Evolutionary conservation across 2,888 invertebrate species (phyloP), one percentile per base, ranked within the genome.

Genomic region (Zygaena filipendulae): DNA sequence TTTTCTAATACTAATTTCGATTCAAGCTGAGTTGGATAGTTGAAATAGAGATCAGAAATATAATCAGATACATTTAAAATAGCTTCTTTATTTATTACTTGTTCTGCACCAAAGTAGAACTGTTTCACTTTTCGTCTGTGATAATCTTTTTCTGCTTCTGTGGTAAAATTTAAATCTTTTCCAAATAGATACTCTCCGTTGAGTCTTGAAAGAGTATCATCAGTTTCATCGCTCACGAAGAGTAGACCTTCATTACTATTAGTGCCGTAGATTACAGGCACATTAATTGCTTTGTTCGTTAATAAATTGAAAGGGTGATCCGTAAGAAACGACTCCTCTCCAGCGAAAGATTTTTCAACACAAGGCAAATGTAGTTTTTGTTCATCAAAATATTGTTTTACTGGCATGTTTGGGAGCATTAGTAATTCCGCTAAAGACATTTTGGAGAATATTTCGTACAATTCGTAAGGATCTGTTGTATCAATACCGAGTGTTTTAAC

Each of bases 91-190:
- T 36, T 80, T 45, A 57, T 74, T 49, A 14, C 63, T 25, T 81
- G 74, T 47, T 61, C 57, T n/a, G n/a, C n/a, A 31, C 58, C 63
- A 26, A 83, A 68, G 11, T 83, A 84, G 30, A 79, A 45, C 43
- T 70, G 45, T 52, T 51, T 58, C 12, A 74, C 35, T 43, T 51
- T 44, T 32, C 45, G 44, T n/a, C 68, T 54, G 7, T 49, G 44
- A 20, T 35, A 32, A 2, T 44, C 41, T 2, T 62, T 69, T 50
- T 60, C 53, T n/a, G 49, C 39, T 33, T 66, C 59, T 2, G 59
- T 47, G 9, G 50, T 11, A 41, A 79, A 72, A 18, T 47, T 43
- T 32, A 79, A 45, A 47, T 79, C 77, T 4, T 72, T 64, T 12
- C 70, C 71, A 41, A 75, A 66, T 3, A 74, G 38, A 38, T 70